These are phyloP conservation scores for Sarcophaga caerulescens DNA, from an alignment of 2,888 invertebrate genomes.

Conservation along the genomic window DNA sequence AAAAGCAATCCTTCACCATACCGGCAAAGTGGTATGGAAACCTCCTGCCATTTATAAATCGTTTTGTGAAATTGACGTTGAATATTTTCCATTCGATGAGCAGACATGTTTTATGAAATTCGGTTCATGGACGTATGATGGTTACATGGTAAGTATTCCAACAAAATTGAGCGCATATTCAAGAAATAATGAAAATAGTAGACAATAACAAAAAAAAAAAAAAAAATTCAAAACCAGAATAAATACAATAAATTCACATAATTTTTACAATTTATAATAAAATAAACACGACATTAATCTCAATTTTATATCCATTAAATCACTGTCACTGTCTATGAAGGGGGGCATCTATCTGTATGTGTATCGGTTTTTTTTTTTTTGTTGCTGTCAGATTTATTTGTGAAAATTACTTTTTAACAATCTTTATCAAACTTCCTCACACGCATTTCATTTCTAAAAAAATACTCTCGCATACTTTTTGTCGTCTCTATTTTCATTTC, in stretches of 20 bases:
- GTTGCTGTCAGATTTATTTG: slow-evolving; percentile 60
- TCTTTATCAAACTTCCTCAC: slow-evolving; percentile 21
- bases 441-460: not conserved
- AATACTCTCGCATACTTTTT: slow-evolving; percentile 16
- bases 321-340: slow-evolving; percentile 55
- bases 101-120: slow-evolving; percentile 98
- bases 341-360: not conserved
- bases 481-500: slow-evolving; percentile 11
- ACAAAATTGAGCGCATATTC: not conserved
- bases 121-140: slow-evolving; percentile 95
- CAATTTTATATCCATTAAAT: slow-evolving; percentile 76
- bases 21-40: slow-evolving; percentile 97
- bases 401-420: slow-evolving; percentile 62
- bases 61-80: slow-evolving; percentile 96
- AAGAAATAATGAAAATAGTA: slow-evolving; percentile 8
- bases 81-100: slow-evolving; percentile 97
- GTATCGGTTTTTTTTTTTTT: not conserved
- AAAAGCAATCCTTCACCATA: slow-evolving; percentile 96
- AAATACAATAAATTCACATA: slow-evolving; percentile 43
- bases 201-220: not conserved
- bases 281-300: slow-evolving; percentile 69
- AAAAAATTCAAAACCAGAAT: not conserved
- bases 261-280: slow-evolving; percentile 60
- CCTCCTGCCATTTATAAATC: slow-evolving; percentile 99
- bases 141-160: slow-evolving; percentile 89